Evolutionary conservation across 2,888 invertebrate genomes (phyloP).

Genomic region (Carpatolechia fugitivella): DNA sequence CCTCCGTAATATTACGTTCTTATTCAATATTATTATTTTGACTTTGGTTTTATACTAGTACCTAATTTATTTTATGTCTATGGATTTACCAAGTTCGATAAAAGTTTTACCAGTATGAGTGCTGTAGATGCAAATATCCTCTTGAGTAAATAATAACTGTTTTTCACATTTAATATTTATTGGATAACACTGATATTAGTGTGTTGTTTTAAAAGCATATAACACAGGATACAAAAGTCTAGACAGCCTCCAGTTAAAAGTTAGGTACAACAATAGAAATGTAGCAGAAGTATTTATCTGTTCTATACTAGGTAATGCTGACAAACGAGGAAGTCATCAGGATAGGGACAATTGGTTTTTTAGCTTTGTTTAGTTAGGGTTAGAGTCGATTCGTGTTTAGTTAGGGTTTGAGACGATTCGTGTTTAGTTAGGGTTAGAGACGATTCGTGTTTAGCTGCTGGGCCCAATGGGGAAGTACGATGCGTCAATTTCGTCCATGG

Average conservation of each 20-base stretch:
- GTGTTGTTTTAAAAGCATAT: no score
- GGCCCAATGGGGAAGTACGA: slow-evolving; percentile 68
- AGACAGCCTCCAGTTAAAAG: no score
- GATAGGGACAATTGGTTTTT: neutral
- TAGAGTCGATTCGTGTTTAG: neutral
- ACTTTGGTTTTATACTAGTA: neutral
- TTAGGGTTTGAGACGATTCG: slow-evolving; percentile 34
- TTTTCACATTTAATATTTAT: no score
- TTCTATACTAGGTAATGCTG: neutral
- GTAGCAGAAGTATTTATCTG: no score
- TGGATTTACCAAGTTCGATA: neutral
- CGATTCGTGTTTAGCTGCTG: slow-evolving; percentile 38
- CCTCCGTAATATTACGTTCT: slow-evolving; percentile 35
- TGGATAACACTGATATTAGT: no score
- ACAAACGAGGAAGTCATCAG: neutral
- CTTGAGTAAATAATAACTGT: no score
- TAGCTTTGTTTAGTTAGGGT: neutral
- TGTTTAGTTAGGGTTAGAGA: neutral
- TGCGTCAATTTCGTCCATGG: slow-evolving; percentile 71
- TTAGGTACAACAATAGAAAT: no score
- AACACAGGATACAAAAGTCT: no score
- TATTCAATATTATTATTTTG: slow-evolving; percentile 9
- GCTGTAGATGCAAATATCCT: no score
- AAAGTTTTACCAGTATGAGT: neutral
- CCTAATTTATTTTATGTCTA: slow-evolving; percentile 7